These are phyloP conservation scores for Apotomis turbidana DNA, from an alignment of 2,888 invertebrate species.

Conservation along the genomic window DNA sequence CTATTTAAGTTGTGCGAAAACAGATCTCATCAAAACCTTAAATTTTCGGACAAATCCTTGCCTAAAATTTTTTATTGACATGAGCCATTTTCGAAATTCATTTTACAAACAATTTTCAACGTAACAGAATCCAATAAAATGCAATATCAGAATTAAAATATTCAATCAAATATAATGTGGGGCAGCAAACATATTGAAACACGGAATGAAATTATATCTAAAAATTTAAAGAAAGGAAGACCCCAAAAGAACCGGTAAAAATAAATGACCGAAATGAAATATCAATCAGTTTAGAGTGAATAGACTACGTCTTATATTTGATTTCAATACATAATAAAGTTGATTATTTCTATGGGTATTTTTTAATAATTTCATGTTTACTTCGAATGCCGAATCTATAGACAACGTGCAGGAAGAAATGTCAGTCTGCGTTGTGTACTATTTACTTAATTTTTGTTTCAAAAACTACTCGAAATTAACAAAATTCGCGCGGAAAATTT, in stretches of 20 bases:
- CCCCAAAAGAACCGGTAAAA: conserved; percentile 31
- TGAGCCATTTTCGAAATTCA: background rate
- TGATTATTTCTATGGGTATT: too few species aligned
- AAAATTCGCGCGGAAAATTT: too few species aligned
- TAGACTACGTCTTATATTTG: background rate
- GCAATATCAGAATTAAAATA: conserved; percentile 11
- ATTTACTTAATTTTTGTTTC: too few species aligned
- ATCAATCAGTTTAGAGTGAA: conserved; percentile 4
- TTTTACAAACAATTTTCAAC: background rate
- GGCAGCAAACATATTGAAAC: background rate
- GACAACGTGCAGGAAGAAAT: too few species aligned
- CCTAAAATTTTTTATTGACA: background rate
- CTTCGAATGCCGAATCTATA: too few species aligned
- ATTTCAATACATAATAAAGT: background rate
- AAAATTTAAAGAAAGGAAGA: conserved; percentile 21
- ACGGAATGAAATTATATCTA: background rate
- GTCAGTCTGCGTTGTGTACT: too few species aligned
- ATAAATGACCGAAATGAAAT: conserved; percentile 7
- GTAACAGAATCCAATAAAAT: conserved; percentile 18
- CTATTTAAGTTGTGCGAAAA: background rate
- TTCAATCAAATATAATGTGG: conserved; percentile 13
- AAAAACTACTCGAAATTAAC: too few species aligned
- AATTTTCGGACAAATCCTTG: background rate
- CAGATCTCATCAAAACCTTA: background rate
- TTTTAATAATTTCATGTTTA: too few species aligned